phyloP scores from a whole-genome alignment of 1,140 invertebrate genomes.

The Antheraea pernyi region DNA sequence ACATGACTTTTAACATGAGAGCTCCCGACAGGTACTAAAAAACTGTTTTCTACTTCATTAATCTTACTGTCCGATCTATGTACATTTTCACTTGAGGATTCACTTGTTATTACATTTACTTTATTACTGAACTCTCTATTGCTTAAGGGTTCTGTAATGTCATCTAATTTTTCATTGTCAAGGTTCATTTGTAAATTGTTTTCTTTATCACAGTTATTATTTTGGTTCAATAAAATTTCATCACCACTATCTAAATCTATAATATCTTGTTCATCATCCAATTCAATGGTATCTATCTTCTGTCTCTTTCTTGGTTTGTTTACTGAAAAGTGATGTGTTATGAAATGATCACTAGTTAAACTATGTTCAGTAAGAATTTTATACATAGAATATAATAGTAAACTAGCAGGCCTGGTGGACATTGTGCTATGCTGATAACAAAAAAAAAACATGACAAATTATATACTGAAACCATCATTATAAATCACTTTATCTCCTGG shows the following conservation, averaged over 20 bases:
- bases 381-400: too few relatives aligned
- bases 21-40: background rate
- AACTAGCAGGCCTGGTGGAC: too few relatives aligned
- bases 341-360: background rate
- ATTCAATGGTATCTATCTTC: conserved; percentile 20
- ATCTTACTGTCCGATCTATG: background rate
- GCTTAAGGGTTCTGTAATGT: background rate
- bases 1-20: background rate
- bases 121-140: background rate
- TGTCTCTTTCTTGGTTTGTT: background rate
- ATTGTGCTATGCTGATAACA: too few relatives aligned
- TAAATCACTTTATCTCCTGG: too few relatives aligned
- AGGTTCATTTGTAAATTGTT: background rate
- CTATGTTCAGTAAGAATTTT: background rate
- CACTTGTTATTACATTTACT: background rate
- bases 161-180: background rate
- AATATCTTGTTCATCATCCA: conserved; percentile 14
- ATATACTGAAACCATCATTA: too few relatives aligned
- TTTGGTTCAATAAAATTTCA: conserved; percentile 2
- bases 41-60: background rate
- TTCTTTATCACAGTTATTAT: conserved; percentile 12
- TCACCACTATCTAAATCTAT: conserved; percentile 8
- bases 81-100: background rate
- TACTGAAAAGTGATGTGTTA: background rate
- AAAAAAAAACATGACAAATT: too few relatives aligned